Evolutionary conservation across 2,888 invertebrate genomes (phyloP).

Genomic region (Aelia acuminata): DNA sequence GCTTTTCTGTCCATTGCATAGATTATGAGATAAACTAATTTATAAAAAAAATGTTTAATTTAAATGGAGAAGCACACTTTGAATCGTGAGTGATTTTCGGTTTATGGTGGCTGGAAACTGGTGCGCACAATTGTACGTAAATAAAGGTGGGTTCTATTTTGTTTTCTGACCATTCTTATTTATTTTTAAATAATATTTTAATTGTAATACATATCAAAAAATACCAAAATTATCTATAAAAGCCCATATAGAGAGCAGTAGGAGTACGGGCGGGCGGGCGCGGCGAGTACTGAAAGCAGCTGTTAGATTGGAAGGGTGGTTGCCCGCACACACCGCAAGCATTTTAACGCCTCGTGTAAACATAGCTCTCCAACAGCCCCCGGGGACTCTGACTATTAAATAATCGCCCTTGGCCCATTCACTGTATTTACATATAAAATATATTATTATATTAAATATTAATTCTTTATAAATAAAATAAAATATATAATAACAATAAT

Average conservation of each 20-base stretch:
- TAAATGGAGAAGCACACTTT: too few relatives aligned
- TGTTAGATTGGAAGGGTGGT: conserved; percentile 41
- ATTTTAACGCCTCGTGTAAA: conserved; percentile 50
- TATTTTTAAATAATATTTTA: not conserved
- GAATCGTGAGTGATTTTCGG: too few relatives aligned
- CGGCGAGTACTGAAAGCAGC: not conserved
- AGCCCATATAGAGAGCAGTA: not conserved
- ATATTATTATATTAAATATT: not conserved
- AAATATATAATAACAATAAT: too few relatives aligned
- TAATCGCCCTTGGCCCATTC: not conserved
- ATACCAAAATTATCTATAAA: too few relatives aligned
- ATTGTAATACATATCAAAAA: too few relatives aligned
- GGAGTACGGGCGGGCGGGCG: not conserved
- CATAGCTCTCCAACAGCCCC: not conserved
- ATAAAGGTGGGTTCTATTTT: too few relatives aligned
- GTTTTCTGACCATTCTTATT: not conserved
- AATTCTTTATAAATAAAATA: not conserved
- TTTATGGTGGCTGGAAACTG: too few relatives aligned
- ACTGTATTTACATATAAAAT: not conserved
- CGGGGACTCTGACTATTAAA: not conserved
- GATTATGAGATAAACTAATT: too few relatives aligned
- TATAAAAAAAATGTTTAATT: too few relatives aligned
- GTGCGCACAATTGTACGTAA: too few relatives aligned
- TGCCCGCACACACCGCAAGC: conserved; percentile 39
- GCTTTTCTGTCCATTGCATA: too few relatives aligned